phyloP scores from a whole-genome alignment of 2,888 invertebrate species.

The Microctonus aethiopoides region DNA sequence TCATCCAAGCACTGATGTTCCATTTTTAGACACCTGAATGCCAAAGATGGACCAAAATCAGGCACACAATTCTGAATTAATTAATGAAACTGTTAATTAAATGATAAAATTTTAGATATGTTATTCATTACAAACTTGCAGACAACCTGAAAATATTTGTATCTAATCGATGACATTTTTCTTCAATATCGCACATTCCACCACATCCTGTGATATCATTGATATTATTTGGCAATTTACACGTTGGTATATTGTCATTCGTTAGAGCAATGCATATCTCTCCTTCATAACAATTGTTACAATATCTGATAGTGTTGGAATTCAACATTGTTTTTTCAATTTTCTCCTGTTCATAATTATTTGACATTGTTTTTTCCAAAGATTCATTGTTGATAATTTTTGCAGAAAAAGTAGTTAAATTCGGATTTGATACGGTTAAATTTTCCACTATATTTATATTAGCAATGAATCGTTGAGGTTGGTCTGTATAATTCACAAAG shows the following conservation, averaged over 20 bases:
- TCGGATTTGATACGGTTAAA: not conserved
- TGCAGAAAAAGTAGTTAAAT: not conserved
- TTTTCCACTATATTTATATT: slow-evolving; percentile 30
- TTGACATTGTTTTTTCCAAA: not conserved
- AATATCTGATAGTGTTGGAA: slow-evolving; percentile 49
- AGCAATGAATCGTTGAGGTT: slow-evolving; percentile 21
- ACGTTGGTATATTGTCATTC: slow-evolving; percentile 72
- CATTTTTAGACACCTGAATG: slow-evolving; percentile 70
- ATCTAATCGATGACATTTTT: slow-evolving; percentile 66
- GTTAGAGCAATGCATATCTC: slow-evolving; percentile 76
- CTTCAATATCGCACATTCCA: slow-evolving; percentile 64
- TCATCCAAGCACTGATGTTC: slow-evolving; percentile 72
- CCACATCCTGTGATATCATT: slow-evolving; percentile 73
- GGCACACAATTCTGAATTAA: slow-evolving; percentile 2
- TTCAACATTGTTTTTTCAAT: not conserved
- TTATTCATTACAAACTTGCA: not conserved
- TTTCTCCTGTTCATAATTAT: not conserved
- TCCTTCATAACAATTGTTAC: slow-evolving; percentile 57
- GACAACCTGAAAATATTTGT: slow-evolving; percentile 63
- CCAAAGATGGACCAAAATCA: slow-evolving; percentile 21
- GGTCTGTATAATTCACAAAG: slow-evolving; percentile 32
- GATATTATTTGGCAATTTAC: slow-evolving; percentile 69
- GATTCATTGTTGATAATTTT: not conserved
- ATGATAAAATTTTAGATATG: not conserved
- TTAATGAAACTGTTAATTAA: slow-evolving; percentile 7